Conservation (phyloP, 2,888 invertebrate species). For the Pammene fasciana region DNA sequence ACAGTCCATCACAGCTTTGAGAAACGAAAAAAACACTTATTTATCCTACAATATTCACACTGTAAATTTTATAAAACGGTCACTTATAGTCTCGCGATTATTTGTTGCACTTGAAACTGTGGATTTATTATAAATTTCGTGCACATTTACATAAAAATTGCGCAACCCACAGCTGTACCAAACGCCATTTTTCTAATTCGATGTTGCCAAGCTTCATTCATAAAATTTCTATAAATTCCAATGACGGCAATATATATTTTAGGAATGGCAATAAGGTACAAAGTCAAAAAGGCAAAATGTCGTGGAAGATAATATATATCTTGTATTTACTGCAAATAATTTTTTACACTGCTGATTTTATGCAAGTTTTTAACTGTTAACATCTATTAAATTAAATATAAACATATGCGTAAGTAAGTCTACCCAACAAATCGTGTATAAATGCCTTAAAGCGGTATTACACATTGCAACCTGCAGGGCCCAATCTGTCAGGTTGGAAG, state of each 20-base stretch:
- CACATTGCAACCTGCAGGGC: no score
- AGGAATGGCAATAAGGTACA: conserved; percentile 2
- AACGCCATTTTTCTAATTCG: conserved; percentile 77
- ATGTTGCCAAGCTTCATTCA: conserved; percentile 56
- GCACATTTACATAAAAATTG: conserved; percentile 81
- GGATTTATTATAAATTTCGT: conserved; percentile 67
- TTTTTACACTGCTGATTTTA: no score
- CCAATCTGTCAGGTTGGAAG: no score
- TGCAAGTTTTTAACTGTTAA: no score
- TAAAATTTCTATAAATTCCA: conserved; percentile 20
- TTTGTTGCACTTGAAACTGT: conserved; percentile 64
- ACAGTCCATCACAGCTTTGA: conserved; percentile 78
- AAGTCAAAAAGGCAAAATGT: neutral
- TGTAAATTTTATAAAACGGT: conserved; percentile 59
- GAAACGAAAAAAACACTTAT: conserved; percentile 60
- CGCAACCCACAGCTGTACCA: conserved; percentile 82
- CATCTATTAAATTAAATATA: no score
- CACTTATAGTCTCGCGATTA: conserved; percentile 61
- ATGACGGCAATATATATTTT: conserved; percentile 21
- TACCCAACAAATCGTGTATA: neutral
- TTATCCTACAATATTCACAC: conserved; percentile 59
- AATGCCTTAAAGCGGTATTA: no score
- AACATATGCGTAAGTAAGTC: no score
- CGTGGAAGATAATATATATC: no score
- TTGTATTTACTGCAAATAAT: no score